Base-by-base conservation (phyloP, 2,797 vertebrate genomes). In the Garrulus glandarius region DNA sequence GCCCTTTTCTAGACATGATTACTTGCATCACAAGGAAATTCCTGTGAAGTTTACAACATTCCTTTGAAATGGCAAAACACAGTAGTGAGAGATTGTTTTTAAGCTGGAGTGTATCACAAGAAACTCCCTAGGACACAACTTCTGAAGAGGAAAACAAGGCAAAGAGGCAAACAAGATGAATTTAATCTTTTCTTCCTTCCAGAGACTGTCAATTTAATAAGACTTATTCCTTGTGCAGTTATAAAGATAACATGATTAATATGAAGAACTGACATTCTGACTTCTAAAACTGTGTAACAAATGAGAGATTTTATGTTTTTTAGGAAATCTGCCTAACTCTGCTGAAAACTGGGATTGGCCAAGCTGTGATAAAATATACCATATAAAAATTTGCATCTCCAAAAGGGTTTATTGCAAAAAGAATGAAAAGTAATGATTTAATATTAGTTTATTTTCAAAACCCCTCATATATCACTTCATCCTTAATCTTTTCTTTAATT, bases 401-500 rank as follows among this genome's bases (percentile, higher is more conserved):
- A 6, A 60, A 84, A 49, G 9, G 3, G 2, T 41, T 86, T 81
- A 65, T 13, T 61, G 14, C 26, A 63, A 89, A 92, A 78, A 87
- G 26, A 86, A 86, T 59, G 29, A 75, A 59, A 95, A 75, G 5
- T 27, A 87, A 82, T 70, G 9, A 74, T 80, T 84, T 78, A 13
- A 21, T 71, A 75, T 71, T 23, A n/a, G 34, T 75, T 85, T 91
- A 15, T 94, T 95, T 87, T 78, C 46, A 82, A 75, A 84, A 91
- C 36, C 15, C 84, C 80, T 44, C 29, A 24, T 21, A 59, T 93
- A 88, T 72, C 63, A 75, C 63, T 87, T 89, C 1, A 3, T 57
- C 59, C 15, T 60, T 70, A 86, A 77, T 76, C 80, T 91, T 75
- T 95, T 93, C 79, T 92, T 95, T 88, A 91, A 96, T 96, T 82